These are phyloP conservation scores for Drosophila busckii DNA, from an alignment of 1,140 invertebrate genomes.

Conservation along the genomic window DNA sequence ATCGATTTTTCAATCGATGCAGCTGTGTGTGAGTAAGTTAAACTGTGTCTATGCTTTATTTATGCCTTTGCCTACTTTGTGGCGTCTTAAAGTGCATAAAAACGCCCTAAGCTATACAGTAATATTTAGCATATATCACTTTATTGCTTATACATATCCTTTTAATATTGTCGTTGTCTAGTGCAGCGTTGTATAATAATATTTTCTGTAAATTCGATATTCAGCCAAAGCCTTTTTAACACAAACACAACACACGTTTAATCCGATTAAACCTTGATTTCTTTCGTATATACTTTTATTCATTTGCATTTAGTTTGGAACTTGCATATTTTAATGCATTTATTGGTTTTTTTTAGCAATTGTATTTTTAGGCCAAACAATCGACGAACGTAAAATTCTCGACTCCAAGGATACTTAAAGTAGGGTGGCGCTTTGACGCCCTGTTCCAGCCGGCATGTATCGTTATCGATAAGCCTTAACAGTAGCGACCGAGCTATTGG, in stretches of 20 bases:
- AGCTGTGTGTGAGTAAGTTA: conserved; percentile 42
- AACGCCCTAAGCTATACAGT: conserved; percentile 45
- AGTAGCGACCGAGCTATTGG: no score
- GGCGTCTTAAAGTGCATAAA: conserved; percentile 27
- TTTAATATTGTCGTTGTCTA: neutral
- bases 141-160: conserved; percentile 1
- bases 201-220: no score
- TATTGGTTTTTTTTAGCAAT: neutral
- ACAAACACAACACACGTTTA: no score
- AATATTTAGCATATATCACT: conserved; percentile 27
- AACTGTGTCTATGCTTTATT: conserved; percentile 9
- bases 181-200: no score
- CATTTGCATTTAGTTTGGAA: no score
- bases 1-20: conserved; percentile 62
- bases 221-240: no score
- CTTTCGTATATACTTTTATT: no score
- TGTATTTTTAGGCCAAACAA: conserved; percentile 29
- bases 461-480: conserved; percentile 30
- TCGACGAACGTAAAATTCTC: conserved; percentile 46
- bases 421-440: conserved; percentile 34
- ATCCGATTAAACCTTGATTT: no score
- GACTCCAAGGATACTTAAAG: conserved; percentile 56
- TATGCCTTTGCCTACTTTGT: conserved; percentile 50
- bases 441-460: conserved; percentile 36
- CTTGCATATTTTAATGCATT: conserved; percentile 12